phyloP scores from a whole-genome alignment of 1,140 invertebrate species.

The Tenebrio molitor region DNA sequence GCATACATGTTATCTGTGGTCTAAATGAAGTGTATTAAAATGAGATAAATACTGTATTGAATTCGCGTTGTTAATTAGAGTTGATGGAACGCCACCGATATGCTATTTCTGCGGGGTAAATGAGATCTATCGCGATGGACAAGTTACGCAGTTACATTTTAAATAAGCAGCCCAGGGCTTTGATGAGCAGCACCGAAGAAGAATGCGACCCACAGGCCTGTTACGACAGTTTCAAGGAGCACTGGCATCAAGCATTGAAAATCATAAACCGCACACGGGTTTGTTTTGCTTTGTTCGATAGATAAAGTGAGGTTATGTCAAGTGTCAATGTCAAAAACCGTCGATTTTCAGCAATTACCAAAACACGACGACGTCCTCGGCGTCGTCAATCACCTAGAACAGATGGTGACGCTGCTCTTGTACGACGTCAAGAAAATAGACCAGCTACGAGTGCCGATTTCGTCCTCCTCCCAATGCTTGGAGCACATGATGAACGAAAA shows the following conservation, averaged over 20 bases:
- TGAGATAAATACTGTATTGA: conserved; percentile 30
- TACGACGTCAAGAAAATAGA: conserved; percentile 78
- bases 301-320: conserved; percentile 24
- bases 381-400: conserved; percentile 93
- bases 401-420: conserved; percentile 90
- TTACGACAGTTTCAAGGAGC: conserved; percentile 93
- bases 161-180: conserved; percentile 54
- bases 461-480: conserved; percentile 76
- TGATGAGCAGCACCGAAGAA: conserved; percentile 60
- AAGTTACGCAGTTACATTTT: conserved; percentile 59
- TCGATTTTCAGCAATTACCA: conserved; percentile 65
- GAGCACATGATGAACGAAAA: conserved; percentile 84
- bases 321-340: neutral
- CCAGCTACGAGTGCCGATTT: conserved; percentile 64
- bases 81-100: neutral
- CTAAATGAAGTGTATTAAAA: conserved; percentile 29
- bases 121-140: conserved; percentile 50
- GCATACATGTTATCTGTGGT: conserved; percentile 5
- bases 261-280: conserved; percentile 78
- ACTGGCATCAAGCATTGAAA: conserved; percentile 92
- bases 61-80: conserved; percentile 14
- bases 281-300: conserved; percentile 34
- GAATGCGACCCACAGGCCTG: conserved; percentile 82
- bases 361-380: conserved; percentile 87
- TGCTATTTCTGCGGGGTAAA: conserved; percentile 20